Percentiles rank a stretch among this genome's conserved stretches.
phyloP scores from a whole-genome alignment of 2,113 vertebrate species.

The Physeter macrocephalus region DNA sequence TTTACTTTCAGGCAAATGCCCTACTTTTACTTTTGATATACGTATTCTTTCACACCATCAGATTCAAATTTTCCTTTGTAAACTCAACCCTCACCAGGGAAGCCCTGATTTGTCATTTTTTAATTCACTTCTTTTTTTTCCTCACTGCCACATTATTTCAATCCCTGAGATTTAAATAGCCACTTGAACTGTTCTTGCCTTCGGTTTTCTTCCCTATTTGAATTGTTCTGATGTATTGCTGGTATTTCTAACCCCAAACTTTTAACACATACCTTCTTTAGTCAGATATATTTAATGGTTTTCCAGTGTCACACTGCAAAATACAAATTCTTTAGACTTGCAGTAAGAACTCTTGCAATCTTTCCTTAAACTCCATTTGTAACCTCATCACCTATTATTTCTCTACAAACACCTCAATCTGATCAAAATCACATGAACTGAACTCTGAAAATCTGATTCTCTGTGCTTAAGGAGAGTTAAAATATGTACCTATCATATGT shows the following conservation, averaged over 20 bases:
- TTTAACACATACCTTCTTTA: not conserved
- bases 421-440: not conserved
- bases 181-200: not conserved
- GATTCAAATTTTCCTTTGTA: not conserved
- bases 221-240: not conserved
- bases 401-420: not conserved
- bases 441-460: not conserved
- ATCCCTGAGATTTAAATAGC: not conserved
- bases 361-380: not conserved
- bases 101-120: not conserved
- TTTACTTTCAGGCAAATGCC: not conserved
- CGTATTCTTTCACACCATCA: not conserved
- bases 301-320: not conserved
- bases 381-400: not conserved
- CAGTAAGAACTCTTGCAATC: not conserved
- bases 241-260: not conserved
- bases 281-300: not conserved
- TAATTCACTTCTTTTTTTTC: not conserved
- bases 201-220: not conserved
- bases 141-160: not conserved
- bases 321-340: not conserved
- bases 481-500: not conserved
- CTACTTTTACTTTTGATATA: not conserved
- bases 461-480: not conserved
- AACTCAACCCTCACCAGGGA: not conserved